Base-by-base conservation (phyloP, 2,113 vertebrate species). In the Rattus rattus region DNA sequence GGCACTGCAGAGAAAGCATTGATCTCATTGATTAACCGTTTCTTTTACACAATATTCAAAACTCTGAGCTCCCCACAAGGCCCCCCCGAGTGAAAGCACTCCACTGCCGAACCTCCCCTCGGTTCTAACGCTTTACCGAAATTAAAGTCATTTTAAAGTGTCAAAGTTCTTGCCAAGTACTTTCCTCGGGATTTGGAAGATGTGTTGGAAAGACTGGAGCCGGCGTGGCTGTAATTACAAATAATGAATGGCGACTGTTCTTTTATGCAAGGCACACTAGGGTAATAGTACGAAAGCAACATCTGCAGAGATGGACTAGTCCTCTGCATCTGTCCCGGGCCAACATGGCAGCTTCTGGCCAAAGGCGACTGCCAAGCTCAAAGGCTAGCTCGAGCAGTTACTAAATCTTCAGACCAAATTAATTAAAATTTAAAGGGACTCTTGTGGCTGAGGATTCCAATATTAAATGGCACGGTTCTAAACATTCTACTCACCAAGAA, bases 1-100 rank as follows among this genome's bases (percentile, higher is more conserved):
- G 99, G 98, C 98, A 97, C 99, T 99, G 99, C 94, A 98, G 98
- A 98, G 96, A 98, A 97, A 98, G 97, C 96, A 98, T 2, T 88
- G 96, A 98, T 96, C 96, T 97, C 97, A 98, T 92, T 97, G 97
- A 98, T 98, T 97, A 98, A 95, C 94, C 96, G 87, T 92, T 98
- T 96, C 98, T 97, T 94, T 93, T 61, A 92, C 92, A 95, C 96
- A 96, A 97, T 94, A 97, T 95, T 97, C 96, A 77, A 98, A 92
- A 97, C 95, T 56, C 93, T 70, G 91, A 92, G 81, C 77, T 89
- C 90, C 91, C 92, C 96, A 73, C 92, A 97, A 97, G 1, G 95
- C 95, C 95, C 95, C 95, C 94, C 1, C n/a, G 61, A 95, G 94
- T 92, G 88, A 97, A 98, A 95, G 88, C 87, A 56, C 49, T 91